Base-by-base conservation (phyloP, 2,797 vertebrate genomes). In the Odontamblyopus lacepedii region DNA sequence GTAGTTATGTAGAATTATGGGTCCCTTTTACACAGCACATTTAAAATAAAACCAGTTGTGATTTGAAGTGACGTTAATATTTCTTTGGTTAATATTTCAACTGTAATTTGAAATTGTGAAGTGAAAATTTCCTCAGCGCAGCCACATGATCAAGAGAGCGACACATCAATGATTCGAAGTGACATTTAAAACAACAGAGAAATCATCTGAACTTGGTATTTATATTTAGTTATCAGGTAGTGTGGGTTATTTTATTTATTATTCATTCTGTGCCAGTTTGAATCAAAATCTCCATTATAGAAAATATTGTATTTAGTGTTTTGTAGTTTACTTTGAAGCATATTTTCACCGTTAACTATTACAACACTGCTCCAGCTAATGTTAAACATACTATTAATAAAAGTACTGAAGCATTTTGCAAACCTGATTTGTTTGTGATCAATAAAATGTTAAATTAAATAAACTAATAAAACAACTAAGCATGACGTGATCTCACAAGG, bases 11-110 rank as follows among this genome's bases (percentile, higher is more conserved):
- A 35, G 62, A 62, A 56, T 50, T 18, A 30, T 16, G 69, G 64
- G 68, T 86, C 81, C 85, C 84, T 79, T 79, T 72, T 41, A 19
- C 56, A 32, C 48, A n/a, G 65, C 44, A 26, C 44, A 50, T 50
- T 66, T n/a, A 53, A 65, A 27, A 15, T 6, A 65, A 23, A 64
- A 26, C 16, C 16, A 26, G 63, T 26, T 48, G 30, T 63, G 19
- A 63, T 63, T 18, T 9, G 2, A 63, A 41, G 9, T 6, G 63
- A 26, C 1, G 41, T 44, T 16, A 63, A 26, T 4, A 63, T 65
- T 12, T 65, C 63, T 65, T 65, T 65, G 63, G 63, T 44, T 65
- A 63, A 44, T 38, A 23, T 41, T 41, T 11, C 35, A 66, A 29
- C 23, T 44, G 13, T 19, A 7, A 30, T 19, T 30, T 6, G 30